Evolutionary conservation across 1,140 invertebrate species (phyloP), one percentile per base, ranked within the genome.

Genomic region (Homalodisca vitripennis): DNA sequence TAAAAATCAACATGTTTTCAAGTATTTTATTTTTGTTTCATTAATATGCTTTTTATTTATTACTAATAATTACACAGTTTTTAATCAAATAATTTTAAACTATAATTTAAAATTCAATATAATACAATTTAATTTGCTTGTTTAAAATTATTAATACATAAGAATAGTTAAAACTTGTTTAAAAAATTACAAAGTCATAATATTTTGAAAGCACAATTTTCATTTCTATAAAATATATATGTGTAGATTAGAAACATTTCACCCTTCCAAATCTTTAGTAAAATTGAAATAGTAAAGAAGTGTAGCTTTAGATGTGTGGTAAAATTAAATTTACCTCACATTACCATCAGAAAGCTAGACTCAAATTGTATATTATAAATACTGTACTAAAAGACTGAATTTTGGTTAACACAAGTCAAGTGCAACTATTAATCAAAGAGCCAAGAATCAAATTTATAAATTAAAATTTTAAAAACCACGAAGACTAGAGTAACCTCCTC

Each of bases 401-500:
- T 10, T 41, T 10, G 34, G 17, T 6, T 41, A 41, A 41, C 34
- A 6, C 34, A 41, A 41, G 17, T 10, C 6, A 6, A 10, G 17
- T 6, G 6, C 6, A 6, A 17, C 6, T 41, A 41, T 41, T 41
- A 6, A 41, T 41, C 17, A 10, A 41, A 41, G 17, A 41, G 6
- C 17, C 34, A 41, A 10, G 34, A 41, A 41, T 17, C 6, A 41
- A 41, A 17, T 20, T 51, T 51, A 10, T 10, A 20, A 6, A 3
- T 20, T 51, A 20, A 6, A 12, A 3, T 12, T 12, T 12, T 3
- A 51, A 51, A 51, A 51, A 3, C 3, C 22, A 12, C n/a, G n/a
- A 3, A 51, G 6, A 3, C 14, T 27, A 29, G 10, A 60, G 26
- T 27, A 3, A n/a, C 64, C n/a, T 31, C 78, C 73, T 74, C 82